Evolutionary conservation across 2,888 invertebrate species (phyloP).

Genomic region (Melanostoma mellinum): DNA sequence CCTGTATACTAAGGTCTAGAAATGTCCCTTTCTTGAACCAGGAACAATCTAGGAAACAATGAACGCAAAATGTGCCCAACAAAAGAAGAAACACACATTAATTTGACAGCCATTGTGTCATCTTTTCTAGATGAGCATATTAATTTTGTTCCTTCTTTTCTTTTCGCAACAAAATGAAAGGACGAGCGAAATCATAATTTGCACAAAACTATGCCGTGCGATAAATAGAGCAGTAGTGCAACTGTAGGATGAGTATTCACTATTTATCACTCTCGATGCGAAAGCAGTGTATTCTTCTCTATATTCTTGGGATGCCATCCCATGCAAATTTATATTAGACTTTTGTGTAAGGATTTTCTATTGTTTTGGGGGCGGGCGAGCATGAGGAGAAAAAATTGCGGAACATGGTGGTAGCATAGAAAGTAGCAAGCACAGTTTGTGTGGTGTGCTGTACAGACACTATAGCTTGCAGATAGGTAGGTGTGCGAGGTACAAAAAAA

Average conservation of each 20-base stretch:
- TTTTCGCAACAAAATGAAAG: constrained; percentile 48
- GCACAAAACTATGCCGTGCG: constrained; percentile 57
- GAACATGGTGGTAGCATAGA: constrained; percentile 3
- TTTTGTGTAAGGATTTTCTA: constrained; percentile 31
- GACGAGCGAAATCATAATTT: constrained; percentile 41
- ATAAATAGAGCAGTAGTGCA: constrained; percentile 70
- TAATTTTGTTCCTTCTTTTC: constrained; percentile 8
- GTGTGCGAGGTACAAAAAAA: neutral
- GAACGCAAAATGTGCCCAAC: constrained; percentile 25
- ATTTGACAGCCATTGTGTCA: constrained; percentile 46
- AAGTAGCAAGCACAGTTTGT: neutral
- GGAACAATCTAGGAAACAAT: constrained; percentile 56
- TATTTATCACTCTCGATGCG: constrained; percentile 22
- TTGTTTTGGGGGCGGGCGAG: constrained; percentile 17
- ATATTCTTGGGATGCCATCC: constrained; percentile 3
- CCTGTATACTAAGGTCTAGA: too few species aligned
- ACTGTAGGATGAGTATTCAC: constrained; percentile 28
- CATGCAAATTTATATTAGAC: constrained; percentile 46
- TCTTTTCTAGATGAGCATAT: constrained; percentile 21
- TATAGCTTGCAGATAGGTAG: neutral
- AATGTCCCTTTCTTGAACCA: constrained; percentile 26
- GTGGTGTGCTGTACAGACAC: neutral
- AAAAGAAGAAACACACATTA: constrained; percentile 36
- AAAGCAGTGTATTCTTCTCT: neutral
- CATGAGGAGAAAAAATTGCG: neutral